phyloP scores from a whole-genome alignment of 2,888 invertebrate genomes.

The Argynnis bischoffii region DNA sequence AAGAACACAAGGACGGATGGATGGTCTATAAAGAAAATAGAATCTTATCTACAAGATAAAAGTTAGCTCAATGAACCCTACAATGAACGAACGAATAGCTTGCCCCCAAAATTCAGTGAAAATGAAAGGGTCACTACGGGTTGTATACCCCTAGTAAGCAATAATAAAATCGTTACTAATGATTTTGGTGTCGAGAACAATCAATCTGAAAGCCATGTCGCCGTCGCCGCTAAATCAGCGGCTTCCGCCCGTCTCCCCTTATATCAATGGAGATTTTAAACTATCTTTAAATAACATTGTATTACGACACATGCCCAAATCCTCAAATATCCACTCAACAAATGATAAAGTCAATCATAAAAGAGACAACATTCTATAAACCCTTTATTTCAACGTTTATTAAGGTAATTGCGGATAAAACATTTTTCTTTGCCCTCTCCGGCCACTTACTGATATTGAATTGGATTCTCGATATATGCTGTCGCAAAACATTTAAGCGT shows the following conservation, averaged over 20 bases:
- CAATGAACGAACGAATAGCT: background rate
- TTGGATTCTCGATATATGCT: slow-evolving; percentile 6
- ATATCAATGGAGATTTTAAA: slow-evolving; percentile 45
- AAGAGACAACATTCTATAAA: background rate
- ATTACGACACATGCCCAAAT: slow-evolving; percentile 14
- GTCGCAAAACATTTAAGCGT: background rate
- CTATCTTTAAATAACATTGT: slow-evolving; percentile 36
- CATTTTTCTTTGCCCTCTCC: slow-evolving; percentile 3
- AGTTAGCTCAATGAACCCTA: background rate
- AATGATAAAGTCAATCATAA: background rate
- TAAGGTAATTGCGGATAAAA: slow-evolving; percentile 10
- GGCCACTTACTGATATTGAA: slow-evolving; percentile 13
- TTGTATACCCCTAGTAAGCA: slow-evolving; percentile 40
- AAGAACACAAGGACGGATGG: too few relatives aligned
- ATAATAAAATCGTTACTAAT: slow-evolving; percentile 75
- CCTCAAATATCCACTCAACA: slow-evolving; percentile 2
- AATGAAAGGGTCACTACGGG: slow-evolving; percentile 36
- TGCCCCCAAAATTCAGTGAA: background rate
- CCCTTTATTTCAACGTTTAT: background rate
- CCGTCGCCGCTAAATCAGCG: slow-evolving; percentile 68
- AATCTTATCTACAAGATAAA: too few relatives aligned
- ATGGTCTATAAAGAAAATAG: too few relatives aligned
- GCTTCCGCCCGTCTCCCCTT: slow-evolving; percentile 70
- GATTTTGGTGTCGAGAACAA: slow-evolving; percentile 76
- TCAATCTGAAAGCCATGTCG: slow-evolving; percentile 64